phyloP scores from a whole-genome alignment of 2,797 vertebrate genomes.

The Hyperoplus immaculatus region DNA sequence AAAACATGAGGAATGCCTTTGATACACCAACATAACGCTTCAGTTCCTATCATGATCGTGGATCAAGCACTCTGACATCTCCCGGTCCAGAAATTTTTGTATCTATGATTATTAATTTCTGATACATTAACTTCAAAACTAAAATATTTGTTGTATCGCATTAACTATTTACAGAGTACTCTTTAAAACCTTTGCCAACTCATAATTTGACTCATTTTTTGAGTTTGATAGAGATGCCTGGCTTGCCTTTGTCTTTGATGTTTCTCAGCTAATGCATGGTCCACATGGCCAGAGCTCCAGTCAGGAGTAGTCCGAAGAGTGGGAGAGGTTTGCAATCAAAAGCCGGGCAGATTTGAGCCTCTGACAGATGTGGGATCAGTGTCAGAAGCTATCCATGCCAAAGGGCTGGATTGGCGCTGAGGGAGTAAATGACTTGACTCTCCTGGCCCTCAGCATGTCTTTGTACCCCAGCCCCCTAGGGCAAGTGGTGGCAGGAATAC shows the following conservation, averaged over 20 bases:
- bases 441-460: conserved; percentile 63
- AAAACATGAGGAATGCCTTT: conserved; percentile 73
- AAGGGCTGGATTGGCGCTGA: conserved; percentile 71
- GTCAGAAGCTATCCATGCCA: conserved; percentile 72
- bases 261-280: conserved; percentile 44
- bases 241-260: conserved; percentile 67
- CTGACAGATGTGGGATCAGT: conserved; percentile 77
- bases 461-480: conserved; percentile 69
- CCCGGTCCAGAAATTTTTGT: conserved; percentile 35
- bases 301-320: conserved; percentile 54
- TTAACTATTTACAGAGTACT: conserved; percentile 25
- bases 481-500: conserved; percentile 67
- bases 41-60: conserved; percentile 36
- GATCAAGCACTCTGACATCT: conserved; percentile 28
- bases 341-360: conserved; percentile 70
- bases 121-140: conserved; percentile 26
- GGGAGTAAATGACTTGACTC: conserved; percentile 81
- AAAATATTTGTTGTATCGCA: conserved; percentile 17
- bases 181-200: conserved; percentile 2
- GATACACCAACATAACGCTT: conserved; percentile 54
- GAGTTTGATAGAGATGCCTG: conserved; percentile 38
- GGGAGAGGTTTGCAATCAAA: conserved; percentile 69
- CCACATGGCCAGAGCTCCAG: conserved; percentile 45
- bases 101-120: conserved; percentile 36
- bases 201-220: conserved; percentile 35